Conservation (phyloP, 2,113 vertebrate species). For the Pseudorasbora parva region DNA sequence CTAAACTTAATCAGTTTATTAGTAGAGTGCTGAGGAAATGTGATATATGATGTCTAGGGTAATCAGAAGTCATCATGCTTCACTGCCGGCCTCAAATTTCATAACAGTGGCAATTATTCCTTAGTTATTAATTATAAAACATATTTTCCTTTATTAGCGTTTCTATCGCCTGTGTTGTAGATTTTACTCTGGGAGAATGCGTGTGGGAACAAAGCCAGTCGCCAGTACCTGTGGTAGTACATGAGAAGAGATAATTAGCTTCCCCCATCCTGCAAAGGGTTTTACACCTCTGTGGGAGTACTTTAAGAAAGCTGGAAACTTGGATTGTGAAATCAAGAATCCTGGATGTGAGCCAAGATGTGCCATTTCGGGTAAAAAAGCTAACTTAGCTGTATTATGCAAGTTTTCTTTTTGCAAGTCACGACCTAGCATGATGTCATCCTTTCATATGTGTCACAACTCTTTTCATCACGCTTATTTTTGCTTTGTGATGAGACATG, state of each 20-base stretch:
- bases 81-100: constrained; percentile 19
- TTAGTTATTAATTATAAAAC: constrained; percentile 44
- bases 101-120: constrained; percentile 36
- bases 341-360: background rate
- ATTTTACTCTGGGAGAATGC: background rate
- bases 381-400: background rate
- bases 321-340: constrained; percentile 17
- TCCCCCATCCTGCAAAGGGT: constrained; percentile 2
- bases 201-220: constrained; percentile 6
- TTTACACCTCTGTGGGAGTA: constrained; percentile 24
- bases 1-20: constrained; percentile 52
- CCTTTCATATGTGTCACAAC: constrained; percentile 26
- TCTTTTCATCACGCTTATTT: constrained; percentile 21
- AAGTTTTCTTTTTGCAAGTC: constrained; percentile 6
- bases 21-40: constrained; percentile 41
- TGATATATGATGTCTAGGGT: constrained; percentile 41
- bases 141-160: constrained; percentile 38
- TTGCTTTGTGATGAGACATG: constrained; percentile 14
- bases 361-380: background rate
- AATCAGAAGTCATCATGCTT: constrained; percentile 40
- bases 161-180: constrained; percentile 15
- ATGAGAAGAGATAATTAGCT: constrained; percentile 36
- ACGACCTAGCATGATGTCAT: constrained; percentile 6
- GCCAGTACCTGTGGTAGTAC: background rate
- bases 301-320: background rate